Evolutionary conservation across 2,797 vertebrate genomes (phyloP), one percentile per base, ranked within the genome.

Genomic region (Platyrinchus mystaceus): DNA sequence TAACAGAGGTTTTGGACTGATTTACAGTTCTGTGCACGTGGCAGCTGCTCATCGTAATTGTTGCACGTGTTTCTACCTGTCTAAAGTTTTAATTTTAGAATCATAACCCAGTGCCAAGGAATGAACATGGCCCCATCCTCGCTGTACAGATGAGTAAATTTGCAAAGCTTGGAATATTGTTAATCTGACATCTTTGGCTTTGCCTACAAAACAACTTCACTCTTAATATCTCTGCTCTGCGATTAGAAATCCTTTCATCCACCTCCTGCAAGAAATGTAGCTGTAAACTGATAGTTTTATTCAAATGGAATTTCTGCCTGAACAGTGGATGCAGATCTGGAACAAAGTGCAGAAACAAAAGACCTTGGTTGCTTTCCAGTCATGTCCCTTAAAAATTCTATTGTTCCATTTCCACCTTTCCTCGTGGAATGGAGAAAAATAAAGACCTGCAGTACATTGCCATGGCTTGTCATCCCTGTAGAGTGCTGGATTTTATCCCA

Each of bases 401-500:
- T 39, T 50, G 58, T 39, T 71, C 63, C 16, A 0, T 63, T 79
- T 90, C 12, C 41, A 53, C 75, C 27, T 1, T n/a, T 58, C 55
- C 37, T 60, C 22, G 19, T 83, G 46, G 26, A 63, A 79, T 34
- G 34, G 87, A 70, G 36, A 14, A 37, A 59, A 67, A 27, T 1
- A 85, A 88, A 14, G 44, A 69, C 55, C 28, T 34, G 12, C 94
- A 74, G n/a, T 58, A 10, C 23, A 20, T 95, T 93, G 89, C 87
- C 76, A 36, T 68, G 76, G 90, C 96, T 96, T 87, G 80, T 94
- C 91, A 91, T 83, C 93, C 93, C 71, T 50, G 12, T 13, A 13
- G 75, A 90, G 93, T 46, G 37, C 84, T 84, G 77, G 71, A 62
- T 87, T 96, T 91, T 80, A 44, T 91, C 78, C 76, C 46, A 2